Base-by-base conservation (phyloP, 1,140 invertebrate genomes). In the Zaprionus africanus region DNA sequence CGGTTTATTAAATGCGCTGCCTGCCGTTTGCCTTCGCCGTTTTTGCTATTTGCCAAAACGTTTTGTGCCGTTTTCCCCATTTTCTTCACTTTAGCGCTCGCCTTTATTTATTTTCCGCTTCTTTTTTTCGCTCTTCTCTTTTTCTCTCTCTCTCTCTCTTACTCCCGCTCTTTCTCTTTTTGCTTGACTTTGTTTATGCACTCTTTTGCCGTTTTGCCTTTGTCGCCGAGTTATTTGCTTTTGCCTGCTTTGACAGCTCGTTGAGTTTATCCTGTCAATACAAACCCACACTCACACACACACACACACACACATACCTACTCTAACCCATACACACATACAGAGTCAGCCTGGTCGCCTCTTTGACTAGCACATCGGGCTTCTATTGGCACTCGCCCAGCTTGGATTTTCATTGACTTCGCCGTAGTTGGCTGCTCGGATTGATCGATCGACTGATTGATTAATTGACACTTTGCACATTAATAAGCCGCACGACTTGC, bases 381-480 rank as follows among this genome's bases (percentile, higher is more conserved):
- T 60, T 46, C 81, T 66, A 69, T 38, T 70, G 61, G 66, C 61
- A 54, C 63, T 38, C n/a, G 41, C 41, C 17, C n/a, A 9, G 41
- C n/a, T 74, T 51, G 69, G 67, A 17, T 76, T 68, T 86, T 54
- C 58, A 72, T 71, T 84, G 76, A 71, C 64, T 53, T 49, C 38
- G 34, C 59, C 57, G 56, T 36, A 64, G 72, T 67, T 63, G 17
- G 43, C 53, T 58, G 82, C 60, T 65, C 70, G 74, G 78, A 88
- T 87, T 87, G 84, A 87, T 87, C 84, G 84, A 80, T 76, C 66
- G 79, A 49, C 76, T 79, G 81, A 90, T 90, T 90, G 85, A 90
- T 90, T 85, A 90, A 90, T 90, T 85, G 85, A 90, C 85, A 90
- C 81, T 90, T 85, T 90, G 76, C 85, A 79, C 85, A 90, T 90